phyloP scores from a whole-genome alignment of 1,140 invertebrate genomes.

The Zaprionus camerounensis region DNA sequence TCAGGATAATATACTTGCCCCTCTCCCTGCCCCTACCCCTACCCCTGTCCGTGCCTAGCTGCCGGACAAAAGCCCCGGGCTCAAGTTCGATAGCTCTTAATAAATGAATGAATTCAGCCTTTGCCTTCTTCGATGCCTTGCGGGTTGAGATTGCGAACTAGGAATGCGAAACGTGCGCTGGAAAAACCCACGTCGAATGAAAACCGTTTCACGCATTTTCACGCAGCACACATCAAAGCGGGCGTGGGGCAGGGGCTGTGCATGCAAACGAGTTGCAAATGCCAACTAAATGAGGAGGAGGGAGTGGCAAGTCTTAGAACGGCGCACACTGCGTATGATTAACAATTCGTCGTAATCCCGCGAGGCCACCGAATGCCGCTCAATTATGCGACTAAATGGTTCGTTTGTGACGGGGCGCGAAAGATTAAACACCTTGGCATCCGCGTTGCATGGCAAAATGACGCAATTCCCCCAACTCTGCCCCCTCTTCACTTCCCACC shows the following conservation, averaged over 20 bases:
- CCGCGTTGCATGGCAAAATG: neutral
- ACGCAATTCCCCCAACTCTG: neutral
- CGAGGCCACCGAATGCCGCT: neutral
- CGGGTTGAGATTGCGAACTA: constrained; percentile 9
- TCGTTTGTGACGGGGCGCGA: neutral
- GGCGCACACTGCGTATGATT: constrained; percentile 45
- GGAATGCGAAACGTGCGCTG: constrained; percentile 3
- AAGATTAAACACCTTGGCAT: constrained; percentile 1
- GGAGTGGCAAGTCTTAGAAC: constrained; percentile 1
- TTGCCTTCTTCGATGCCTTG: constrained; percentile 2
- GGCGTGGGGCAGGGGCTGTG: neutral
- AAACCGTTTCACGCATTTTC: constrained; percentile 3
- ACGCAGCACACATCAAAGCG: constrained; percentile 6
- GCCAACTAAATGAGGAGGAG: neutral
- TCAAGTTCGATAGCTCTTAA: constrained; percentile 10
- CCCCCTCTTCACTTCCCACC: too few relatives aligned
- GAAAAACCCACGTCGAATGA: constrained; percentile 1
- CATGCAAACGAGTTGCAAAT: constrained; percentile 19
- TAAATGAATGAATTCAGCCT: constrained; percentile 28
- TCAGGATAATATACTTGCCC: constrained; percentile 3
- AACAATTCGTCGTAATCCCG: constrained; percentile 38
- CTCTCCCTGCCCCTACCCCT: neutral
- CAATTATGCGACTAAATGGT: constrained; percentile 12
- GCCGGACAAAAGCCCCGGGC: neutral
- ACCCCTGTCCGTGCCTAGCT: too few relatives aligned